Evolutionary conservation across 1,140 invertebrate genomes (phyloP), one percentile per base, ranked within the genome.

Genomic region (Lucilia cuprina): DNA sequence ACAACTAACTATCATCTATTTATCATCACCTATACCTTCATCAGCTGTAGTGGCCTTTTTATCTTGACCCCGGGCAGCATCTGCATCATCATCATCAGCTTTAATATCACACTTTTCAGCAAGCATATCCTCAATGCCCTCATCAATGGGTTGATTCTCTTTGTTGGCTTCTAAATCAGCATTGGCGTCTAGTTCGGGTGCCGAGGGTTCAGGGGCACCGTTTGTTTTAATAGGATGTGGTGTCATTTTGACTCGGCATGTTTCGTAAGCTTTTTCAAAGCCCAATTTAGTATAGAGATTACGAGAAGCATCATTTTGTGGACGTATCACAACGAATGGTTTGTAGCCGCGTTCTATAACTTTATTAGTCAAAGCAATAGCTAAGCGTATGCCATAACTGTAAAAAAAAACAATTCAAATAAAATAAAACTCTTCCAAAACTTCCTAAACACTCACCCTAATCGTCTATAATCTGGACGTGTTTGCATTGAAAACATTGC

Each of bases 401-500:
- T 0, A 83, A 82, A 14, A n/a, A 25, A 19, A 75, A 13, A 82
- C 75, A 74, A 4, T 2, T 10, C 10, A 70, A 34, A 30, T 83
- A 9, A 25, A 77, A n/a, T 5, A 14, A 49, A 49, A 12, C 5
- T 12, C 2, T 4, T 74, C 65, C 7, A 55, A 74, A 49, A 49
- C 7, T 55, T n/a, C 50, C 7, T 55, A 55, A 0, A 55, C 50
- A 83, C 92, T 87, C 90, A 94, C 86, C 96, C 96, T 93, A 96
- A 96, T 86, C 96, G 93, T 84, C 96, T 93, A 90, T 94, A 95
- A 89, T 96, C 95, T 34, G 95, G 95, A 89, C 94, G 93, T 82
- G 96, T 97, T 91, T 96, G 95, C 96, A 97, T 97, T n/a, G 96
- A 96, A 91, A 96, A 96, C 96, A 97, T 96, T 70, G 96, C 96